Base-by-base conservation (phyloP, 2,797 vertebrate species). In the Melanotaenia nigrans region DNA sequence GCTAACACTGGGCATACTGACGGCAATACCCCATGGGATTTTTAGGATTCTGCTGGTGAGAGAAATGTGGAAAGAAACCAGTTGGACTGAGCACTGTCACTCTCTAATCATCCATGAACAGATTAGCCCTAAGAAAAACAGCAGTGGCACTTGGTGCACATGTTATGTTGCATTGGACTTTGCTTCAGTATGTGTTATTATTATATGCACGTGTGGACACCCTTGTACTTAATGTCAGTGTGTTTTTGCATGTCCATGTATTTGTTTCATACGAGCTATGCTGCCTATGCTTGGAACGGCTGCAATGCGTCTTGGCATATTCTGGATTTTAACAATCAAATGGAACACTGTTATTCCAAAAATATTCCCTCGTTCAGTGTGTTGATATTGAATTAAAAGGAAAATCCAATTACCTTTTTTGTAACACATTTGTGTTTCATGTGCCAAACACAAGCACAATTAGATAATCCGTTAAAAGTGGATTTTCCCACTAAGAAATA, bases 31-130 rank as follows among this genome's bases (percentile, higher is more conserved):
- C 79, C 45, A 14, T 74, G 84, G 89, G 86, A 86, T 83, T 82
- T 88, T 87, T 81, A 79, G 82, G 81, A 77, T 74, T 83, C 74
- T 78, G 85, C 78, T 70, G 60, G 83, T 55, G 81, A 84, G 80
- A 67, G 70, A 71, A 75, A 70, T 78, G 79, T 73, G 90, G 86
- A 92, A 84, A 38, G 54, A 86, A 88, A 85, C 77, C 89, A 86
- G 86, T 82, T 84, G 85, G 91, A 90, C 85, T 47, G 90, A 91
- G 87, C 78, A 85, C 88, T 91, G 89, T 89, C 90, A 80, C 79
- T 89, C 79, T 89, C 75, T 91, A 93, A 93, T 93, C 92, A 65
- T 83, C 81, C 82, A 85, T 76, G 79, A 87, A 75, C 92, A 92
- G 90, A 92, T 81, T 42, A 81, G 83, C 88, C 92, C 85, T 8